These are phyloP conservation scores for Pseudorectes ferrugineus DNA, from an alignment of 2,113 vertebrate genomes.

Conservation along the genomic window DNA sequence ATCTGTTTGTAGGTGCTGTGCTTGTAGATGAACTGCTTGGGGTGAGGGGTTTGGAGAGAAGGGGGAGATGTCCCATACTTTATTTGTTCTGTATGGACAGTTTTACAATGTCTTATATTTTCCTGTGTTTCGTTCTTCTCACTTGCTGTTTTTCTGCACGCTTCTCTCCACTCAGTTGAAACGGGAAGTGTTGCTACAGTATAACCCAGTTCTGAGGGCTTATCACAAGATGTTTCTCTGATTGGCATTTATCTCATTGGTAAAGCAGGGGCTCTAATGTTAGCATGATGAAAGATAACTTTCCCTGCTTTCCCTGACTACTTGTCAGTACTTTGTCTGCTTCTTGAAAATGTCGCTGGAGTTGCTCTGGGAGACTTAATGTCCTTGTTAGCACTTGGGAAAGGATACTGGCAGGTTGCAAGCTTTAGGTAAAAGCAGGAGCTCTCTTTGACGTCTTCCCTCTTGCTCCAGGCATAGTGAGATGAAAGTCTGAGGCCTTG, in stretches of 20 bases:
- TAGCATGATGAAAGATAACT: neutral
- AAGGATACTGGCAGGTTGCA: neutral
- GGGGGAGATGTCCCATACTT: neutral
- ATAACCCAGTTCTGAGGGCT: neutral
- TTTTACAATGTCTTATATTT: neutral
- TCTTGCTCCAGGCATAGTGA: neutral
- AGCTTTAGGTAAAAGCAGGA: neutral
- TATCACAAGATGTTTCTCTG: neutral
- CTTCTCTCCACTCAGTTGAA: neutral
- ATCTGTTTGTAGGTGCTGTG: neutral
- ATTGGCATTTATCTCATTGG: accelerated
- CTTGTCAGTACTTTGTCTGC: neutral
- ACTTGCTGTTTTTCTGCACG: neutral
- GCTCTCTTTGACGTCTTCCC: neutral
- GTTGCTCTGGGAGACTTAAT: neutral
- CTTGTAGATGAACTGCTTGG: neutral
- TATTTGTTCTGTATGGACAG: neutral
- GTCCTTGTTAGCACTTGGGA: neutral
- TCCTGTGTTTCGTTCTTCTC: neutral
- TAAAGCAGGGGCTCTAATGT: neutral
- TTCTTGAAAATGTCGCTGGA: neutral
- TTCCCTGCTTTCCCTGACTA: neutral
- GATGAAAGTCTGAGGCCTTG: neutral
- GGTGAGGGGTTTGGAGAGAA: neutral
- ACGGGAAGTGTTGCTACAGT: neutral